Base-by-base conservation (phyloP, 2,888 invertebrate species). In the Malthinus seriepunctatus region DNA sequence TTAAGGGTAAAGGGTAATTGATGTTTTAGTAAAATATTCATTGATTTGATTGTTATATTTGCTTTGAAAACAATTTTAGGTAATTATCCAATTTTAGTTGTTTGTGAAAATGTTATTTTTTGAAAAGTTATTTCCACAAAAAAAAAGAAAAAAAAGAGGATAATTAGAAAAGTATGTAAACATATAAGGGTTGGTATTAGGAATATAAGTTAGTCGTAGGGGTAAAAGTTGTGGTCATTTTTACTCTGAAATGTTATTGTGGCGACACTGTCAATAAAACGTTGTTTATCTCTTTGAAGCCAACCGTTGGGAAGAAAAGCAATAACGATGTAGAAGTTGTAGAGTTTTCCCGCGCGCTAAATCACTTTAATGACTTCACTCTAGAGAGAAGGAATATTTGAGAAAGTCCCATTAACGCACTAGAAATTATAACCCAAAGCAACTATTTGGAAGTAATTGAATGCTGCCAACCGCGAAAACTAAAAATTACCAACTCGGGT, bases 301-400 rank as follows among this genome's bases (percentile, higher is more conserved):
- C 52, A 59, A 56, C 58, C 57, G 46, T 49, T 56, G 57, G 51
- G 58, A 53, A 53, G 54, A 54, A 51, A 52, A 56, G 62, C 62
- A 65, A 65, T 65, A 65, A 63, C 63, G 63, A 65, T 61, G 65
- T 59, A 49, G 54, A 62, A 62, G 57, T 57, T 52, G 57, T 48
- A 31, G 51, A 59, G 58, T 59, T 59, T 59, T 59, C 58, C 58
- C 58, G 62, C 67, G 66, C 63, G 64, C 67, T 70, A 70, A 67
- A 70, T 71, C 69, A 69, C 66, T 68, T 68, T 70, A 71, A 71
- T 71, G 71, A 71, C 67, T 71, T 69, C 67, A 67, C 67, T 69
- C 62, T 47, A 46, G 46, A 45, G 23, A 23, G 51, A 59, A 54
- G 51, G 59, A 59, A 55, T 55, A 54, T 59, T 59, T 51, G 54